Evolutionary conservation across 1,140 invertebrate species (phyloP), one percentile per base, ranked within the genome.

Genomic region (Paralvinella palmiformis): DNA sequence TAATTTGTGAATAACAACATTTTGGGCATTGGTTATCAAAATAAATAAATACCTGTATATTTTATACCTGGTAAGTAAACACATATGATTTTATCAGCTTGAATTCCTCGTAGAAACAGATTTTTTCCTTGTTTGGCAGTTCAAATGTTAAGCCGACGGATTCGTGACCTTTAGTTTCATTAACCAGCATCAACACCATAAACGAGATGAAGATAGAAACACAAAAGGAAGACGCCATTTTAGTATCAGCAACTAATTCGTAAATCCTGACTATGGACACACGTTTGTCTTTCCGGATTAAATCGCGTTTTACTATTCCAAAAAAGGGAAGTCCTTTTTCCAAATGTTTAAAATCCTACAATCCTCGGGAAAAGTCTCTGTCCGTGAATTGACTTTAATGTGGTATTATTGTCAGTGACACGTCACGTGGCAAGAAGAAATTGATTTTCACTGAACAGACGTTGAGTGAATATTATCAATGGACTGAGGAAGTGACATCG

Each of bases 41-140:
- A n/a, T n/a, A n/a, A n/a, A n/a, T n/a, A n/a, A n/a, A n/a, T n/a
- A n/a, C n/a, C n/a, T n/a, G n/a, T n/a, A n/a, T n/a, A n/a, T n/a
- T n/a, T n/a, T n/a, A n/a, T n/a, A n/a, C n/a, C n/a, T n/a, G 62
- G 59, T 70, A 75, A 20, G 70, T 64, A 48, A 75, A 68, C 10
- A 71, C 52, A 36, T 68, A 73, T 59, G 66, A 31, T 61, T 22
- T 41, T 20, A 29, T 45, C 4, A 37, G 41, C 31, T 58, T 56
- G 41, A 66, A 62, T 24, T 63, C 56, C 53, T 66, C 50, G 44
- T 57, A 45, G 53, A 66, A 66, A 36, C 65, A 66, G 1, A 27
- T 17, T 27, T 66, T 41, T 24, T 62, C 52, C 7, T 61, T 63
- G 41, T 66, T 55, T 31, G 63, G 63, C 36, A 65, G 53, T 35